Percentiles rank a stretch among this genome's conserved stretches.
phyloP scores from a whole-genome alignment of 2,797 vertebrate genomes.

The Oceanodroma leucorhoa region DNA sequence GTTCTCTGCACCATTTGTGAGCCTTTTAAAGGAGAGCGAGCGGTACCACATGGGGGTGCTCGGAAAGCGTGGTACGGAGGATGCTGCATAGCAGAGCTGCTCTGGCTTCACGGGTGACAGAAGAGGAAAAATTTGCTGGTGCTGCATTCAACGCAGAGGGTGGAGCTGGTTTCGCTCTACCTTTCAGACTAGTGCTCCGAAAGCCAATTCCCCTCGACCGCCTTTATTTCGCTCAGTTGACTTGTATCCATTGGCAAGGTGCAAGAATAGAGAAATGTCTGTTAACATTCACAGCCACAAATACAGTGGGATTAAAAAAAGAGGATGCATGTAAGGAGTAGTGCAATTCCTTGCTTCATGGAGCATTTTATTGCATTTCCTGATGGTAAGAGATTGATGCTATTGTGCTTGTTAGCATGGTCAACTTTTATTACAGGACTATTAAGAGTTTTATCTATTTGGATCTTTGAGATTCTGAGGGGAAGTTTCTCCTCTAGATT shows the following conservation, averaged over 20 bases:
- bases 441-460: not conserved
- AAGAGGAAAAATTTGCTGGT: not conserved
- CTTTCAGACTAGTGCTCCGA: not conserved
- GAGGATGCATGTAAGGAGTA: not conserved
- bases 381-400: not conserved
- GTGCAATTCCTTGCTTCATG: not conserved
- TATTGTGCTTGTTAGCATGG: constrained; percentile 13
- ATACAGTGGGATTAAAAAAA: not conserved
- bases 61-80: not conserved
- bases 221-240: not conserved
- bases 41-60: constrained; percentile 22
- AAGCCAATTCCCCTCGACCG: not conserved
- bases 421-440: not conserved
- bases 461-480: not conserved
- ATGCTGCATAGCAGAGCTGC: not conserved
- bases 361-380: not conserved
- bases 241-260: not conserved
- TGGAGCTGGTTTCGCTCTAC: not conserved
- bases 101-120: not conserved
- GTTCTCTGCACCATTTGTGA: not conserved
- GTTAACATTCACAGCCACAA: not conserved
- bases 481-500: not conserved
- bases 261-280: not conserved
- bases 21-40: not conserved
- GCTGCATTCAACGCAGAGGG: not conserved